phyloP scores from a whole-genome alignment of 2,888 invertebrate genomes.

The Morpho deidamia region DNA sequence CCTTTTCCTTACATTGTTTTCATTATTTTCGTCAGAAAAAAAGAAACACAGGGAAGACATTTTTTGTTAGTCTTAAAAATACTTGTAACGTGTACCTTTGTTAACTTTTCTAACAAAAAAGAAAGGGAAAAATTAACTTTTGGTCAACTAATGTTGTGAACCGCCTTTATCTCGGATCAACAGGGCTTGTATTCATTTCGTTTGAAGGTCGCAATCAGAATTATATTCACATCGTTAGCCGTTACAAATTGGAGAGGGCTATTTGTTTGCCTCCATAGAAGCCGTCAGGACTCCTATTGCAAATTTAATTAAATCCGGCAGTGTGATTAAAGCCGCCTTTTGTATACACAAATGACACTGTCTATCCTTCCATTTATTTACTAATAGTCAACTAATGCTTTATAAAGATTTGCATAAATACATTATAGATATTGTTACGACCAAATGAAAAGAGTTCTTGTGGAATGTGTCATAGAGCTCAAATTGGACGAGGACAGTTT shows the following conservation, averaged over 20 bases:
- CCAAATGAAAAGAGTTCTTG: no score
- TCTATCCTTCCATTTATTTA: background rate
- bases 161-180: background rate
- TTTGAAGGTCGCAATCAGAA: constrained; percentile 10
- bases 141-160: background rate
- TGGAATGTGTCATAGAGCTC: no score
- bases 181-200: background rate
- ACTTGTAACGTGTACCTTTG: background rate
- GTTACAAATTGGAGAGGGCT: constrained; percentile 41
- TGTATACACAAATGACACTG: constrained; percentile 32
- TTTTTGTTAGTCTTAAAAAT: background rate
- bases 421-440: no score
- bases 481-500: no score
- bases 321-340: constrained; percentile 64
- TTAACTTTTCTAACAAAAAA: background rate
- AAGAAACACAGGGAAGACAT: background rate
- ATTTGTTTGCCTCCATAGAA: constrained; percentile 69
- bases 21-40: background rate
- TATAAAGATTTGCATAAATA: no score
- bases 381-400: background rate
- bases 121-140: background rate
- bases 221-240: constrained; percentile 10
- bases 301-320: constrained; percentile 70
- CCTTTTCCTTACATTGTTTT: background rate
- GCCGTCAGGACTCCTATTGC: constrained; percentile 59